phyloP scores from a whole-genome alignment of 2,888 invertebrate genomes.

The Gordius sp. region DNA sequence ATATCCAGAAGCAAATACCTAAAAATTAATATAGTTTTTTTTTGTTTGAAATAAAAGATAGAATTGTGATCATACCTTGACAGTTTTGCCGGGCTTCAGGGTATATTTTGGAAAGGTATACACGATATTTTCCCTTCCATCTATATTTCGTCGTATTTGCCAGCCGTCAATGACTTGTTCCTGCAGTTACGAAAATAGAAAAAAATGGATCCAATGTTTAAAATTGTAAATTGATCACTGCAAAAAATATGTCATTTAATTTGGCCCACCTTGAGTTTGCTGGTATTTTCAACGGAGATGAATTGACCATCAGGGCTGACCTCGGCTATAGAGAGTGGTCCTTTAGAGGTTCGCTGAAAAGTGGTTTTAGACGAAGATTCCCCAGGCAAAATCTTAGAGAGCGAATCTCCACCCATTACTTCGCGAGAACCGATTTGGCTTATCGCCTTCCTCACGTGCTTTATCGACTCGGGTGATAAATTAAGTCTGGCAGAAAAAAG shows the following conservation, averaged over 20 bases:
- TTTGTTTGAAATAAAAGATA: not conserved
- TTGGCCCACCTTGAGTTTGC: constrained; percentile 9
- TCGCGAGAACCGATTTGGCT: constrained; percentile 10
- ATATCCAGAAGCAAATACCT: constrained; percentile 11
- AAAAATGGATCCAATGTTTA: too few relatives aligned
- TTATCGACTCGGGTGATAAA: constrained; percentile 1
- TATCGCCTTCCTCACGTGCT: constrained; percentile 9
- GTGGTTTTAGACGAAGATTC: constrained; percentile 13
- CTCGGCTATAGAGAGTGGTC: constrained; percentile 10
- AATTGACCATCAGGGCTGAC: constrained; percentile 13
- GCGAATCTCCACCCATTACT: not conserved
- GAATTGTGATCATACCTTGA: not conserved
- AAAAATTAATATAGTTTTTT: not conserved
- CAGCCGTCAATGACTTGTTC: constrained; percentile 13
- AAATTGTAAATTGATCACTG: too few relatives aligned
- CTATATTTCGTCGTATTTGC: constrained; percentile 10
- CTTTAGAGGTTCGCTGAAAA: constrained; percentile 13
- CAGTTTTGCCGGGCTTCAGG: not conserved
- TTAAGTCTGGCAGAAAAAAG: too few relatives aligned
- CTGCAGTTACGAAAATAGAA: too few relatives aligned
- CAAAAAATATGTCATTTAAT: too few relatives aligned
- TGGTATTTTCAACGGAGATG: constrained; percentile 12
- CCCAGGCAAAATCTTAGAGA: not conserved
- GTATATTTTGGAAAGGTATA: not conserved
- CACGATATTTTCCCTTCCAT: not conserved